Percentiles rank a stretch among this genome's conserved stretches.
Conservation (phyloP, 1,140 invertebrate species). For the Psix sp. region DNA sequence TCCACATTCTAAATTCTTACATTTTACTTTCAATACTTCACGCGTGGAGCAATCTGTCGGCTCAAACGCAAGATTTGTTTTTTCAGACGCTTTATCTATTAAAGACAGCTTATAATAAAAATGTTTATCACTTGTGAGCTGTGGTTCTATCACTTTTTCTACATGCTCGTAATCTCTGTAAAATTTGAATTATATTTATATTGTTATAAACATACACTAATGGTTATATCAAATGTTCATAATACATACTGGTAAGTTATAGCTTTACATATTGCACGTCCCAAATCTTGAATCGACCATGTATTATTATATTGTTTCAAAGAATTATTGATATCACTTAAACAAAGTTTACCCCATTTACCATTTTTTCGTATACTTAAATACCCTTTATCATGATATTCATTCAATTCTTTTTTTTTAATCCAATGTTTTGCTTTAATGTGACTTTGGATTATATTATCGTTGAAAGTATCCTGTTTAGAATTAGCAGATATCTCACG, state of each 20-base stretch:
- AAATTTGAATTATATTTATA: slow-evolving; percentile 16
- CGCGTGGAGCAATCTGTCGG: slow-evolving; percentile 80
- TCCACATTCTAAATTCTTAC: slow-evolving; percentile 85
- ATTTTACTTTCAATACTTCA: slow-evolving; percentile 83
- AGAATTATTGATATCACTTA: slow-evolving; percentile 61
- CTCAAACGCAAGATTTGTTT: slow-evolving; percentile 81
- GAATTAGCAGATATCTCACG: slow-evolving; percentile 66
- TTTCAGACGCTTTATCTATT: slow-evolving; percentile 69
- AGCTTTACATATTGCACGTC: slow-evolving; percentile 85
- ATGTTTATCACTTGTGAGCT: slow-evolving; percentile 59
- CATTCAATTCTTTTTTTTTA: slow-evolving; percentile 65
- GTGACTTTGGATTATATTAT: slow-evolving; percentile 50
- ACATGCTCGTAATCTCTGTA: slow-evolving; percentile 79
- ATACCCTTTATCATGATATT: slow-evolving; percentile 79
- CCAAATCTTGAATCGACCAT: slow-evolving; percentile 84
- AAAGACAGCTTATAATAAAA: slow-evolving; percentile 76
- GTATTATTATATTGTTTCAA: slow-evolving; percentile 59
- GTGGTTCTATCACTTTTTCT: slow-evolving; percentile 75
- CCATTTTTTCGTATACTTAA: slow-evolving; percentile 86
- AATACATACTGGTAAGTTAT: slow-evolving; percentile 85
- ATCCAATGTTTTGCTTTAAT: slow-evolving; percentile 34
- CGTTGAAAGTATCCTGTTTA: slow-evolving; percentile 53
- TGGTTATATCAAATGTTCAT: not conserved
- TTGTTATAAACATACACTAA: not conserved
- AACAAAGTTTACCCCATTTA: slow-evolving; percentile 87